Conservation (phyloP, 2,797 vertebrate species). For the Sebastes iracundus region DNA sequence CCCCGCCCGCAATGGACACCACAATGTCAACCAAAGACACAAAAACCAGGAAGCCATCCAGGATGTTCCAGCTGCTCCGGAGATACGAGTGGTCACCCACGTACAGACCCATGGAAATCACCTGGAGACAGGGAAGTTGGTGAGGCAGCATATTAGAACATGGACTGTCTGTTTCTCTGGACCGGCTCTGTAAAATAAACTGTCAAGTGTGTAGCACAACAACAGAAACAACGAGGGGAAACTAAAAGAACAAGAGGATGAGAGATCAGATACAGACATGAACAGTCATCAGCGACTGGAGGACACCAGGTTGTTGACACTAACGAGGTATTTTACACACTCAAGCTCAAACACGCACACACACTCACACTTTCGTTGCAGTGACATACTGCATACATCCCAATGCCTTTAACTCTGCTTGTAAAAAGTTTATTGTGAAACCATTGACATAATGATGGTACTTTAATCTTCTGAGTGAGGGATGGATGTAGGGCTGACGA, state of each 20-base stretch:
- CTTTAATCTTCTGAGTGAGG: neutral
- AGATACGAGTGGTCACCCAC: conserved; percentile 94
- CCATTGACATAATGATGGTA: neutral
- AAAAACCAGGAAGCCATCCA: conserved; percentile 97
- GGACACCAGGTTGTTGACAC: conserved; percentile 5
- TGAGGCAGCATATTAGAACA: neutral
- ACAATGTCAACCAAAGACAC: conserved; percentile 98
- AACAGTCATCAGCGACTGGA: neutral
- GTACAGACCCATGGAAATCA: conserved; percentile 96
- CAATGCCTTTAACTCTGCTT: conserved; percentile 1
- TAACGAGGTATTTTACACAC: neutral
- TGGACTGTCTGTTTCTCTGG: neutral
- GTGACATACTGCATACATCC: neutral
- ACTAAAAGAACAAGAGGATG: neutral
- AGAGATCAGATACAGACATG: neutral
- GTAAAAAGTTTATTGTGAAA: neutral
- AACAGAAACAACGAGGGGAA: neutral
- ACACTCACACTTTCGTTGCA: neutral
- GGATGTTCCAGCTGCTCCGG: conserved; percentile 96
- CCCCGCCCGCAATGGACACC: conserved; percentile 95
- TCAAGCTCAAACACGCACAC: neutral
- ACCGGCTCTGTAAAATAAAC: neutral
- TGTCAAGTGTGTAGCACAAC: neutral
- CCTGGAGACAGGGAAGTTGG: conserved; percentile 74
- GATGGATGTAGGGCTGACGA: too few species aligned